Base-by-base conservation (phyloP, 2,888 invertebrate species). In the Amphipoea lucens region DNA sequence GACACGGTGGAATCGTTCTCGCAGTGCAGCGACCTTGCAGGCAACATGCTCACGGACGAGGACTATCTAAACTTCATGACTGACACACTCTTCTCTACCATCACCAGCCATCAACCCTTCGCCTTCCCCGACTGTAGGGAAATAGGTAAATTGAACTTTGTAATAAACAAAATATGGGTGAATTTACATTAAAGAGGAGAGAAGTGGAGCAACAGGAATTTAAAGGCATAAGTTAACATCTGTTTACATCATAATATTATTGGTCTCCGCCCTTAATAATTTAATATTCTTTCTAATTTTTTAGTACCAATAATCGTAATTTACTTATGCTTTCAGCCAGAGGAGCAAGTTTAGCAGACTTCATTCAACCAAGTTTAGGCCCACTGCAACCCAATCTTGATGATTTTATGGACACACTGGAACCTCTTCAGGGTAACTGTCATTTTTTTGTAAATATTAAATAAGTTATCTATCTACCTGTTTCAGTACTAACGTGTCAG, bases 301-400 rank as follows among this genome's bases (percentile, higher is more conserved):
- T 51, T 17, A 3, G 9, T 51, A 40, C 7, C 17, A 1, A 63
- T 48, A n/a, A 70, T 9, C 20, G 1, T 23, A 40, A 70, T 14
- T 42, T 0, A 4, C 57, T 63, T 74, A 45, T 11, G 23, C 36
- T 95, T 97, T 96, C 95, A 98, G 98, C 98, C 74, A 98, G 98
- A 94, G 98, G 98, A 88, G 98, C 99, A 76, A 98, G 98, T 91
- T 97, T 98, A 93, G 99, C 99, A 72, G 99, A 99, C 96, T 99
- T 99, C 93, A 99, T 99, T 95, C 99, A 99, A 96, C 99, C 99
- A 75, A 99, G 99, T 93, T 97, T 99, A 92, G 98, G 99, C 65
- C 99, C 99, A 76, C 97, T 99, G 83, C 99, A 99, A 96, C 99
- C 99, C 86, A 99, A 99, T 96, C 97, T 99, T 92, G 99, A 99